Evolutionary conservation across 1,140 invertebrate genomes (phyloP).

Genomic region (Xylocopa sonorina): DNA sequence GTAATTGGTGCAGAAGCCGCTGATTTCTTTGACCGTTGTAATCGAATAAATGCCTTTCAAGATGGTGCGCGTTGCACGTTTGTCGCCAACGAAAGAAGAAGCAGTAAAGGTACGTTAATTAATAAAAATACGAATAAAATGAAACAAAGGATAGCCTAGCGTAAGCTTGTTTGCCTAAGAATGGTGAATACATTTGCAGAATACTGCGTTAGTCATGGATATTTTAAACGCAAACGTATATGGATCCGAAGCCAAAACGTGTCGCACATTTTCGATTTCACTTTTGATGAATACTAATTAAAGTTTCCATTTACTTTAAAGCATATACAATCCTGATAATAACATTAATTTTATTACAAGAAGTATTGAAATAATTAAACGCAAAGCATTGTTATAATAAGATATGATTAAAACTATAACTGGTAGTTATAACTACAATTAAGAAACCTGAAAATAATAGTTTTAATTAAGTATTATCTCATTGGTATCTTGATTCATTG

Average conservation of each 20-base stretch:
- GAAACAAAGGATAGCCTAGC: not conserved
- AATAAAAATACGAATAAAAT: not conserved
- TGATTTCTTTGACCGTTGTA: conserved; percentile 1
- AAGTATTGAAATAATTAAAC: not conserved
- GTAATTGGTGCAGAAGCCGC: conserved; percentile 24
- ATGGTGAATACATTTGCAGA: conserved; percentile 10
- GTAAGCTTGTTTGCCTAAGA: conserved; percentile 1
- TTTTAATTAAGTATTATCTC: not conserved
- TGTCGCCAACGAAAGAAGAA: conserved; percentile 29
- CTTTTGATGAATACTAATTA: not conserved
- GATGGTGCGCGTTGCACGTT: conserved; percentile 34
- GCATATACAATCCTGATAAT: too few relatives aligned
- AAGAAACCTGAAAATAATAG: not conserved
- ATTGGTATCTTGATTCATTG: not conserved
- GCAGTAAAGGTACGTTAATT: conserved; percentile 29
- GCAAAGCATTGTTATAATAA: not conserved
- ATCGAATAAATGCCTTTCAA: conserved; percentile 8
- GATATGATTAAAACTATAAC: too few relatives aligned
- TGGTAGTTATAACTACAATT: too few relatives aligned
- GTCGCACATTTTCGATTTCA: not conserved
- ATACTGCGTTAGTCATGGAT: conserved; percentile 37
- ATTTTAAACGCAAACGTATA: conserved; percentile 27
- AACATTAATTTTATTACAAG: not conserved
- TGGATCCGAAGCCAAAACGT: conserved; percentile 20
- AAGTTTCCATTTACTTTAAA: not conserved